Evolutionary conservation across 2,113 vertebrate species (phyloP).

Genomic region (Amphiprion percula): DNA sequence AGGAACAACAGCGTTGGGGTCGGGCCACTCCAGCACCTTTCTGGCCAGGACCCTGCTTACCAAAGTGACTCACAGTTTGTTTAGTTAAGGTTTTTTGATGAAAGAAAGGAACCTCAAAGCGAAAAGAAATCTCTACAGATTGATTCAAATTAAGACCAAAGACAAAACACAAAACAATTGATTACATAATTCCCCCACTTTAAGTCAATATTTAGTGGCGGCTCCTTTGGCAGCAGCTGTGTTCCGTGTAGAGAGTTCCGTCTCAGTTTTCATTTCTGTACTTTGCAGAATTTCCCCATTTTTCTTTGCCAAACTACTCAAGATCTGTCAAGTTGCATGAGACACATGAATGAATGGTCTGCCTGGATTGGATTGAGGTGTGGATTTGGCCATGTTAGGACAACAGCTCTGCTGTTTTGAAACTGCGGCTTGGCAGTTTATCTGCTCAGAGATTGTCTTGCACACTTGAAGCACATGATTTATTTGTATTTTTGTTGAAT

Average conservation of each 20-base stretch:
- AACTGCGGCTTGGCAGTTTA: slow-evolving; percentile 37
- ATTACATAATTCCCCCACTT: slow-evolving; percentile 40
- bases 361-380: slow-evolving; percentile 41
- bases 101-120: slow-evolving; percentile 13
- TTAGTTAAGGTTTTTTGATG: slow-evolving; percentile 40
- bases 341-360: slow-evolving; percentile 9
- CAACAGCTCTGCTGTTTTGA: slow-evolving; percentile 21
- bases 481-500: slow-evolving; percentile 12
- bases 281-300: slow-evolving; percentile 22
- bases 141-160: slow-evolving; percentile 28
- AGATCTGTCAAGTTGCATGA: slow-evolving; percentile 17
- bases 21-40: background rate
- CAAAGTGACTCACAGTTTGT: slow-evolving; percentile 23
- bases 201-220: slow-evolving; percentile 29
- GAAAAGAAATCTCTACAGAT: slow-evolving; percentile 36
- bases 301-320: slow-evolving; percentile 41
- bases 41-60: background rate
- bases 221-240: slow-evolving; percentile 31
- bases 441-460: slow-evolving; percentile 26
- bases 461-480: slow-evolving; percentile 11
- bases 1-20: background rate
- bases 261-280: slow-evolving; percentile 38
- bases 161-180: slow-evolving; percentile 44
- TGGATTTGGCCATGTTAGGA: slow-evolving; percentile 20
- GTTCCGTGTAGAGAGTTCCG: background rate